Base-by-base conservation (phyloP, 2,797 vertebrate species). In the Cyclopterus lumpus region DNA sequence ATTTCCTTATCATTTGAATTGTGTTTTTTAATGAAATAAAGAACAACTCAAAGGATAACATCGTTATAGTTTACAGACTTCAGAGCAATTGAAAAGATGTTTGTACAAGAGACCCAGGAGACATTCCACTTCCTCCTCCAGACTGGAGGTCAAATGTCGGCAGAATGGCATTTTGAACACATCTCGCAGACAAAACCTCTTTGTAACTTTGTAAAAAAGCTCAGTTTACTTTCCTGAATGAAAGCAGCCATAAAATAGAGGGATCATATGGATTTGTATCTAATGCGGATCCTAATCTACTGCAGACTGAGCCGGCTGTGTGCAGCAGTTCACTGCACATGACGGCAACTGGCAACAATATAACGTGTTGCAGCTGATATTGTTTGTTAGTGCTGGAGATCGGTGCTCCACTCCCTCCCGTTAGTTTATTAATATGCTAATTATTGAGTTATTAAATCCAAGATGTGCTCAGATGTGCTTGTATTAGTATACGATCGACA, bases 41-140 rank as follows among this genome's bases (percentile, higher is more conserved):
- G 32, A 32, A 32, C 32, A 32, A 32, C 5, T 32, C 32, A 32
- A 32, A 32, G 6, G 28, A 30, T 28, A 28, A 28, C 2, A 28
- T 28, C n/a, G n/a, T 28, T 28, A n/a, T n/a, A n/a, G n/a, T n/a
- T n/a, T 30, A 30, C 30, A 30, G 5, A 30, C 30, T 30, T 30
- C 30, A 30, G 5, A 30, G 5, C 5, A 5, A 32, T 32, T 32
- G 32, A 32, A 32, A 32, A 5, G 3, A 32, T 32, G 32, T 32
- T 32, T 7, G n/a, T n/a, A n/a, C n/a, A n/a, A n/a, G n/a, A n/a
- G n/a, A n/a, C n/a, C n/a, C n/a, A n/a, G 74, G 80, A 89, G 70
- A 85, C 85, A 83, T 90, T 90, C 69, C 67, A 65, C 30, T 67
- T 77, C 60, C 71, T 86, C 73, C 65, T 85, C 71, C 79, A 70